Percentiles rank a stretch among this genome's conserved stretches.
These are phyloP conservation scores for Delichon dasypus DNA, from an alignment of 2,797 vertebrate genomes.

Conservation along the genomic window DNA sequence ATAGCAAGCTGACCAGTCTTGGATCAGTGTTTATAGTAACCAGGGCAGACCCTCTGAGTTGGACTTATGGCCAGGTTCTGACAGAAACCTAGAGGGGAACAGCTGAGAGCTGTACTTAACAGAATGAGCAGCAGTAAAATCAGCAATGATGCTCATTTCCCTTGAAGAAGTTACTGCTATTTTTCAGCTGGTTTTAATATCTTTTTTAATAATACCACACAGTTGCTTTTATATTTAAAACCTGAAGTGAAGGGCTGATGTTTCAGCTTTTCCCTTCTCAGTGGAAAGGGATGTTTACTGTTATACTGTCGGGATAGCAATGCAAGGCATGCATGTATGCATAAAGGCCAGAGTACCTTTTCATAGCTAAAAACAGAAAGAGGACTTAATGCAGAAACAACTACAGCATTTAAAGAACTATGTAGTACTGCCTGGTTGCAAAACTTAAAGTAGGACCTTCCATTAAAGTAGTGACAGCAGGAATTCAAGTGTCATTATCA, in stretches of 20 bases:
- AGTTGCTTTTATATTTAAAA: neutral
- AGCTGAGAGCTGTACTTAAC: neutral
- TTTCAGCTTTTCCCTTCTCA: neutral
- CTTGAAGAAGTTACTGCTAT: neutral
- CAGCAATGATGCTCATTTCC: neutral
- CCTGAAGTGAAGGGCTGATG: neutral
- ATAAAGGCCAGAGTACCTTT: neutral
- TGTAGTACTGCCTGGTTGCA: neutral
- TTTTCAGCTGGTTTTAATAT: neutral
- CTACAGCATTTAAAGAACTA: neutral
- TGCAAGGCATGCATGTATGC: neutral
- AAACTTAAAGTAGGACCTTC: neutral
- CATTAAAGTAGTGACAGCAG: neutral
- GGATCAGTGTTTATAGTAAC: neutral
- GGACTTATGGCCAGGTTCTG: neutral
- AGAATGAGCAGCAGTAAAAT: neutral
- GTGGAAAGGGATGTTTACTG: neutral
- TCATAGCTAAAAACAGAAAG: neutral
- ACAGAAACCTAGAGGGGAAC: neutral
- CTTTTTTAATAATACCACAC: neutral
- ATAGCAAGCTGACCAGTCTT: neutral
- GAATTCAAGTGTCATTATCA: neutral
- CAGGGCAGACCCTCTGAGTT: neutral
- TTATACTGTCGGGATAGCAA: neutral
- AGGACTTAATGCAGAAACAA: neutral